Evolutionary conservation across 2,888 invertebrate species (phyloP).

Genomic region (Callyntrura sp.): DNA sequence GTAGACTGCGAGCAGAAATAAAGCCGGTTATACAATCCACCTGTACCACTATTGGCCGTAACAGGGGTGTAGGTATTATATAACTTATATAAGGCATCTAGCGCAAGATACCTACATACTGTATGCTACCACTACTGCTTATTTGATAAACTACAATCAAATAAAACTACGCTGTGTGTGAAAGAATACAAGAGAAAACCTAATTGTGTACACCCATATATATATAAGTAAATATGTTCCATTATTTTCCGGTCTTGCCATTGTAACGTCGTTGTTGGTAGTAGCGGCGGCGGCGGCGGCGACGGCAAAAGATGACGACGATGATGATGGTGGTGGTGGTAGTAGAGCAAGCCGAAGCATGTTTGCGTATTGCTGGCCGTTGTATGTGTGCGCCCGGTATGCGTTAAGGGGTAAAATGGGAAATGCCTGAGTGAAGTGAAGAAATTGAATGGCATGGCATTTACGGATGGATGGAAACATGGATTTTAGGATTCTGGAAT

Average conservation of each 20-base stretch:
- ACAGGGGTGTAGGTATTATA: no score
- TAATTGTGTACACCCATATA: slow-evolving; percentile 31
- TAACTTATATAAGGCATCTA: no score
- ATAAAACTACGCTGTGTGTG: slow-evolving; percentile 20
- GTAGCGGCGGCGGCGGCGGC: background rate
- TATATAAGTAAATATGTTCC: slow-evolving; percentile 28
- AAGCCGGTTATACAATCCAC: no score
- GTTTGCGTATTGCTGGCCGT: no score
- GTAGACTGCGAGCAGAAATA: background rate
- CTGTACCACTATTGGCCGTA: no score
- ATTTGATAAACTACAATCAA: slow-evolving; percentile 29
- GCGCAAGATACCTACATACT: background rate
- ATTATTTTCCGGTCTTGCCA: slow-evolving; percentile 17
- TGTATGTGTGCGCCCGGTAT: background rate
- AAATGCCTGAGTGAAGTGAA: slow-evolving; percentile 77
- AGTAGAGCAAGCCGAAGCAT: no score
- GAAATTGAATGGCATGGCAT: slow-evolving; percentile 80
- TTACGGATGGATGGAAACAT: slow-evolving; percentile 82
- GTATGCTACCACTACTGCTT: background rate
- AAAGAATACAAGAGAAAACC: slow-evolving; percentile 32
- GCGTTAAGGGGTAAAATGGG: slow-evolving; percentile 54
- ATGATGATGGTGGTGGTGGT: background rate
- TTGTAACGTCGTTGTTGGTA: background rate
- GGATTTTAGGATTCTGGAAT: slow-evolving; percentile 82
- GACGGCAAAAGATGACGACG: background rate